A percentile compares a stretch with the other conserved stretches of the same genome.
Conservation (phyloP, 2,888 invertebrate species). For the Reticulitermes lucifugus region DNA sequence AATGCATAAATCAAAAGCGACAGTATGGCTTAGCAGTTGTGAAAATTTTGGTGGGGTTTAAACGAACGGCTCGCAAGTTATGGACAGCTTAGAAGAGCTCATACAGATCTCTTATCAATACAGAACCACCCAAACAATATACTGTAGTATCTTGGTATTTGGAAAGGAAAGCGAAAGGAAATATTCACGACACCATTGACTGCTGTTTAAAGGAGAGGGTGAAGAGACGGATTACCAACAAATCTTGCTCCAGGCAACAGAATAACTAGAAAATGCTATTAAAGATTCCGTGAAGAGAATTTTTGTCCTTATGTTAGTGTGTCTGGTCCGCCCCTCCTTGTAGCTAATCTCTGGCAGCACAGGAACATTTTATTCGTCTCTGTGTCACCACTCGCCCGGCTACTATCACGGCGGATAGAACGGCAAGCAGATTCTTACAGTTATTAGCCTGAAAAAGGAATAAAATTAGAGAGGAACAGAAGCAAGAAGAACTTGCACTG, state of each 20-base stretch:
- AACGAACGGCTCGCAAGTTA: too few species aligned
- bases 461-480: conserved; percentile 28
- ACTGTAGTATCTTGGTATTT: too few species aligned
- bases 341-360: neutral
- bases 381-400: neutral
- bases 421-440: conserved; percentile 6
- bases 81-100: too few species aligned
- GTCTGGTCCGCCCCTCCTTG: neutral
- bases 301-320: neutral
- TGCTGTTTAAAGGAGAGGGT: neutral
- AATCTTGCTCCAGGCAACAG: neutral
- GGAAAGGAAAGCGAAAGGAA: neutral
- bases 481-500: conserved; percentile 5
- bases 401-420: neutral
- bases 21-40: too few species aligned
- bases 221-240: neutral
- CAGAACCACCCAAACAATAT: too few species aligned
- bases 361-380: neutral
- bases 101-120: too few species aligned
- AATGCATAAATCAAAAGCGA: too few species aligned
- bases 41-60: too few species aligned
- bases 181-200: neutral
- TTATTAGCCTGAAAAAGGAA: conserved; percentile 29
- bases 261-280: neutral
- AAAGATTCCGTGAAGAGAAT: neutral